Evolutionary conservation across 2,888 invertebrate genomes (phyloP), one percentile per base, ranked within the genome.

Genomic region (Agriopis aurantiaria): DNA sequence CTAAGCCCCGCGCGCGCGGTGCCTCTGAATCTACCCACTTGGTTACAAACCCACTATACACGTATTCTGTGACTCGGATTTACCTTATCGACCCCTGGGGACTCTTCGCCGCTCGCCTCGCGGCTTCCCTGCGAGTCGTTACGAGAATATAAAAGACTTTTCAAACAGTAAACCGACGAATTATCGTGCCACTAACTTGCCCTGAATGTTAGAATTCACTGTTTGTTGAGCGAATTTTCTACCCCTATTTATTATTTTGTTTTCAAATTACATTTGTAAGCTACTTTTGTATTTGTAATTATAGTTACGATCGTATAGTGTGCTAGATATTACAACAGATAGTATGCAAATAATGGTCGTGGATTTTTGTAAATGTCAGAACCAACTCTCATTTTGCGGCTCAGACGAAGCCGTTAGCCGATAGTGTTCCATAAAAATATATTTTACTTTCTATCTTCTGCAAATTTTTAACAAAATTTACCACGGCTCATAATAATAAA

Each of bases 41-140:
- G 87, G 57, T 61, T 69, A 60, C 63, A 59, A 57, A 55, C 41
- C n/a, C 9, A 53, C 58, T 66, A 43, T n/a, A 55, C 43, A 63
- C 48, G 12, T 67, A 71, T 67, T 70, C 70, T 67, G 59, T 66
- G 70, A 12, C 63, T 53, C 17, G 70, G 93, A 89, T 88, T 89
- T 88, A 85, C 88, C 87, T 92, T 93, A 93, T 93, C 93, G 88
- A 86, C 79, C 89, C 87, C 88, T 69, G 73, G 90, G 88, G 89
- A 88, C 82, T 81, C 80, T 79, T 79, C 80, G 82, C 81, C 80
- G 77, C 77, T 75, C 75, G 72, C 81, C 78, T 80, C 77, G 75
- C 77, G 76, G 73, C 73, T 72, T 51, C 59, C 73, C 80, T 75
- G 70, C 71, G 73, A 65, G 73, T 82, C 80, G 82, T 87, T 84